A percentile compares a stretch with the other conserved stretches of the same genome.
phyloP scores from a whole-genome alignment of 2,113 vertebrate genomes.

The Chroicocephalus ridibundus region DNA sequence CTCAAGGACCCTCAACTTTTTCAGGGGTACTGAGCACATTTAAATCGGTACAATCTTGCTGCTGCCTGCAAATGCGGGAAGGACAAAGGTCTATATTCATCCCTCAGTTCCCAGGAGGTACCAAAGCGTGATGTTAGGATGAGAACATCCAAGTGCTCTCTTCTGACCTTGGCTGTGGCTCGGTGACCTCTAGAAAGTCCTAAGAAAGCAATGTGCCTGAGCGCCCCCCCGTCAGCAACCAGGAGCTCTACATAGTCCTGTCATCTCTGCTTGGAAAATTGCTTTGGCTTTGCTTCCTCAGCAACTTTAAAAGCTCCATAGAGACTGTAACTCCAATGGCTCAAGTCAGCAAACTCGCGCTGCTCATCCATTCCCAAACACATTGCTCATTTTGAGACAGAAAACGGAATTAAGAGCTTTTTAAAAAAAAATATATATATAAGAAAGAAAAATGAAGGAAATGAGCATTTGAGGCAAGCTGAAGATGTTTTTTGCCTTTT shows the following conservation, averaged over 20 bases:
- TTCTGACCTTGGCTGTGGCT: background rate
- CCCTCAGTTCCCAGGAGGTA: background rate
- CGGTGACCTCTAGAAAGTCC: background rate
- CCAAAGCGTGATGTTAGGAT: background rate
- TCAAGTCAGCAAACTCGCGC: background rate
- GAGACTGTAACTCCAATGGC: background rate
- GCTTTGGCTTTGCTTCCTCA: slow-evolving; percentile 15
- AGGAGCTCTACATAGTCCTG: background rate
- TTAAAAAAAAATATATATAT: background rate
- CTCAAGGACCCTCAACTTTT: background rate
- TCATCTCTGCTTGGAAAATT: slow-evolving; percentile 2
- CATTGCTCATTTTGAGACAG: background rate
- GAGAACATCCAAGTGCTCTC: background rate
- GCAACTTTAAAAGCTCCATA: background rate
- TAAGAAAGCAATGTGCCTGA: background rate
- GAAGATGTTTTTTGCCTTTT: background rate
- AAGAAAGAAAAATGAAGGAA: background rate
- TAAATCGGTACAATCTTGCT: background rate
- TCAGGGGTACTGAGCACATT: background rate
- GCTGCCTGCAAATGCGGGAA: background rate
- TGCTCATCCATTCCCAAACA: background rate
- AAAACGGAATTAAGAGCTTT: background rate
- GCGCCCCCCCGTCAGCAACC: background rate
- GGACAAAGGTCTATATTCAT: background rate
- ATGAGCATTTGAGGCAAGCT: background rate